Evolutionary conservation across 2,888 invertebrate species (phyloP).

Genomic region (Leptodirus hochenwartii): DNA sequence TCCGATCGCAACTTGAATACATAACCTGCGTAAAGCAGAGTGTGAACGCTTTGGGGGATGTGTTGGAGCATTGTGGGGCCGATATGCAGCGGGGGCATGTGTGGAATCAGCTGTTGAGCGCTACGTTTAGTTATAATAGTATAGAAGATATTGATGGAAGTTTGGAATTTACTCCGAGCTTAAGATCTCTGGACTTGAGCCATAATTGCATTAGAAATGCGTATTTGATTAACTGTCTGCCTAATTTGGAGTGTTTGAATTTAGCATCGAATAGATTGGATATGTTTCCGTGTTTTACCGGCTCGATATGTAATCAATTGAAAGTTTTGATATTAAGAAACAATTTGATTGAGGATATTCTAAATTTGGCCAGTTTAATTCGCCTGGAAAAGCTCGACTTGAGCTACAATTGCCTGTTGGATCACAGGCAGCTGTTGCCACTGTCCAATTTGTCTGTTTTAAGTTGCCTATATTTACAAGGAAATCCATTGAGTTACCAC

Average conservation of each 20-base stretch:
- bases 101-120: conserved; percentile 39
- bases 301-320: conserved; percentile 30
- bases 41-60: conserved; percentile 26
- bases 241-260: conserved; percentile 41
- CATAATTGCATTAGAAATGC: conserved; percentile 40
- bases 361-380: conserved; percentile 32
- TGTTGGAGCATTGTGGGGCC: conserved; percentile 36
- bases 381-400: conserved; percentile 40
- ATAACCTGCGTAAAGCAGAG: conserved; percentile 30
- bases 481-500: conserved; percentile 44
- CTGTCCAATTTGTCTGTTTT: conserved; percentile 34
- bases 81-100: conserved; percentile 37
- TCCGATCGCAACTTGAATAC: conserved; percentile 38
- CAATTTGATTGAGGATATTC: conserved; percentile 43
- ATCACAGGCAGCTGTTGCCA: conserved; percentile 36
- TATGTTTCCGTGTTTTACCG: conserved; percentile 34
- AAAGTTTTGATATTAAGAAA: conserved; percentile 35
- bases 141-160: conserved; percentile 34
- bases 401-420: conserved; percentile 41
- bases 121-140: conserved; percentile 37
- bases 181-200: conserved; percentile 42
- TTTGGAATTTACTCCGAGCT: conserved; percentile 38
- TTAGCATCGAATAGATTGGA: conserved; percentile 42
- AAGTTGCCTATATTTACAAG: conserved; percentile 34
- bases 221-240: conserved; percentile 35